Conservation (phyloP, 2,888 invertebrate genomes). For the Phyllotreta cruciferae region DNA sequence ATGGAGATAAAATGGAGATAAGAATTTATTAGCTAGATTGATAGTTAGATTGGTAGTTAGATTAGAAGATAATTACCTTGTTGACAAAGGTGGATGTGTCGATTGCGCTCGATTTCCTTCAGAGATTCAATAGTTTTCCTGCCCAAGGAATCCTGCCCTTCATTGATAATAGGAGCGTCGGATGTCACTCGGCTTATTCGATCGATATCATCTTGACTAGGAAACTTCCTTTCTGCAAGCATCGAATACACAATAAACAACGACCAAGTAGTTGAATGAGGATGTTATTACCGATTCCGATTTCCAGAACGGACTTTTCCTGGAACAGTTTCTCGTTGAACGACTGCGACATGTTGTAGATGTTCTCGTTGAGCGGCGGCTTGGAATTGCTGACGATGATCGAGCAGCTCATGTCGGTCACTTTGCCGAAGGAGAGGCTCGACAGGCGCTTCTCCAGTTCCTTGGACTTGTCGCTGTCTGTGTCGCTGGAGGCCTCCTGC, state of each 20-base stretch:
- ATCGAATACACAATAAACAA: background rate
- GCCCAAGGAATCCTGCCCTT: conserved; percentile 73
- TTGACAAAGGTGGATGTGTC: conserved; percentile 85
- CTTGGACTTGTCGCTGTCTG: conserved; percentile 65
- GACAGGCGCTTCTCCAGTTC: conserved; percentile 57
- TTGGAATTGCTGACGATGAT: conserved; percentile 54
- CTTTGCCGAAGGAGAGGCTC: conserved; percentile 43
- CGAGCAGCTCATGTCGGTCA: conserved; percentile 57
- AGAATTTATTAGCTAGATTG: no score
- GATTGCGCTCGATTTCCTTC: conserved; percentile 87
- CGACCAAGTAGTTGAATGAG: background rate
- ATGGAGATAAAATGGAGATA: no score
- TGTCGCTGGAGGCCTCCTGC: conserved; percentile 58
- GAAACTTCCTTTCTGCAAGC: conserved; percentile 56
- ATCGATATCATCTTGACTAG: conserved; percentile 87
- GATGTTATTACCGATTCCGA: conserved; percentile 49
- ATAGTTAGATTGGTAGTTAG: no score
- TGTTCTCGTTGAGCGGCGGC: conserved; percentile 47
- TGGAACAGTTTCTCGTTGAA: conserved; percentile 59
- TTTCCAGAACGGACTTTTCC: conserved; percentile 57
- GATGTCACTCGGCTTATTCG: conserved; percentile 88
- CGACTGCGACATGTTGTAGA: conserved; percentile 58
- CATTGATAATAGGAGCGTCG: conserved; percentile 78
- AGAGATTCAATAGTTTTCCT: conserved; percentile 84
- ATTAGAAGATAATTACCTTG: conserved; percentile 70